Evolutionary conservation across 2,113 vertebrate species (phyloP).

Genomic region (Phocoena phocoena): DNA sequence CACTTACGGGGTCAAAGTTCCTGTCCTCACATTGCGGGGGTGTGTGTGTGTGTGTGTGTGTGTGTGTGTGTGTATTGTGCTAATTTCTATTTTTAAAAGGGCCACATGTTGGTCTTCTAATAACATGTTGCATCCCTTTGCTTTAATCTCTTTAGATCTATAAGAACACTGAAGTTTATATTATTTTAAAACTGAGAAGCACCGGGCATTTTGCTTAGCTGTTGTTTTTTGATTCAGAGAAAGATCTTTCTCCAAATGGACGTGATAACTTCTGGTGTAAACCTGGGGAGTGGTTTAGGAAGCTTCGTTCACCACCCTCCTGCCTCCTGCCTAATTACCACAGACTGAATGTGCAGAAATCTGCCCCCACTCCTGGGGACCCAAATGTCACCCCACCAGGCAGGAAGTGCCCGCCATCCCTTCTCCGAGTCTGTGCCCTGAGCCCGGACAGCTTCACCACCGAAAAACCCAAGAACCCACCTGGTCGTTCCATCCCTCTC

Average conservation of each 20-base stretch:
- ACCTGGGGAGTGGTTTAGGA: neutral
- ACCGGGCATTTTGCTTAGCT: neutral
- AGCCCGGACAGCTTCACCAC: neutral
- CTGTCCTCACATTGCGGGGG: neutral
- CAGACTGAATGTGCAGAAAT: neutral
- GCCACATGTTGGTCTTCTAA: slow-evolving; percentile 63
- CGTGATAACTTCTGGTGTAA: neutral
- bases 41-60: no score
- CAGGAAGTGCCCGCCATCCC: neutral
- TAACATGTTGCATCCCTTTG: neutral
- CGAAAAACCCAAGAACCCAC: neutral
- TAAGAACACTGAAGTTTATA: neutral
- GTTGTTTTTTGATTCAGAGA: neutral
- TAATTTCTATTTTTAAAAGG: slow-evolving; percentile 47
- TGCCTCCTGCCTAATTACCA: neutral
- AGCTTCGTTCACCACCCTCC: neutral
- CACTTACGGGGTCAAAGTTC: slow-evolving; percentile 69
- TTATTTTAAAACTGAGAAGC: neutral
- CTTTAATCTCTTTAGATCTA: neutral
- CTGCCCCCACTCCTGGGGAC: neutral
- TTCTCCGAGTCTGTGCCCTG: neutral
- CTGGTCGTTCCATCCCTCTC: neutral
- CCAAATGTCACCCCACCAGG: neutral
- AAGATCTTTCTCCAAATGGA: neutral
- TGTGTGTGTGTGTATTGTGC: neutral